These are phyloP conservation scores for Drosophila repletoides DNA, from an alignment of 1,140 invertebrate species.

Conservation along the genomic window DNA sequence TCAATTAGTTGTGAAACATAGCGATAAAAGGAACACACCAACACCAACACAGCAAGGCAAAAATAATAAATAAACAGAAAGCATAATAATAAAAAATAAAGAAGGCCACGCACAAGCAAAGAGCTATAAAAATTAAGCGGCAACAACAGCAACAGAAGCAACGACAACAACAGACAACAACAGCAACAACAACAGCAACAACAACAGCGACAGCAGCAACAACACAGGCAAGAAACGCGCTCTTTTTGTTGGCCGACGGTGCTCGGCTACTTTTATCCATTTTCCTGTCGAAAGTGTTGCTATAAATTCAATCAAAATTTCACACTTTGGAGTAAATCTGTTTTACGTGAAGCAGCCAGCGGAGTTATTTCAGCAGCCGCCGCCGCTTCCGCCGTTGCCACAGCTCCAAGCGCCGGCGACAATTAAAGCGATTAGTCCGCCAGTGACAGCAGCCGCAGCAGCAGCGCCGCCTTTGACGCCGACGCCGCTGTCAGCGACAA, in stretches of 20 bases:
- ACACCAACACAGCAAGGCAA: conserved; percentile 29
- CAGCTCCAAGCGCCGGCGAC: conserved; percentile 70
- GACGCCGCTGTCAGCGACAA: conserved; percentile 72
- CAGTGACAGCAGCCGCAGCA: conserved; percentile 62
- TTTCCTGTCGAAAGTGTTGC: conserved; percentile 80
- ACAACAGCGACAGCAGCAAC: conserved; percentile 13
- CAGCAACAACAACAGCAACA: conserved; percentile 8
- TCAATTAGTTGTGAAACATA: conserved; percentile 70
- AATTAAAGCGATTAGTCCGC: conserved; percentile 82
- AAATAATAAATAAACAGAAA: neutral
- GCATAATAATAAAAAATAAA: conserved; percentile 5
- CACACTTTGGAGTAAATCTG: conserved; percentile 83
- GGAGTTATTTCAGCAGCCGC: conserved; percentile 82
- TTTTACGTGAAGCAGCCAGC: conserved; percentile 83
- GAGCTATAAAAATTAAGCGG: conserved; percentile 4
- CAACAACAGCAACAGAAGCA: conserved; percentile 11
- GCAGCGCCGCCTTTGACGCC: conserved; percentile 62
- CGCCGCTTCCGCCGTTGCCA: conserved; percentile 72
- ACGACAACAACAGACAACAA: conserved; percentile 3
- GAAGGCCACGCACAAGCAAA: conserved; percentile 5
- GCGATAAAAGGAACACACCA: conserved; percentile 12
- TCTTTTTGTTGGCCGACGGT: conserved; percentile 47
- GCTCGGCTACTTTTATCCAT: conserved; percentile 45
- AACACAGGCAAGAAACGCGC: conserved; percentile 18
- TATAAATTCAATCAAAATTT: conserved; percentile 82